Percentiles rank a stretch among this genome's conserved stretches.
Conservation (phyloP, 2,797 vertebrate species). For the Carapus acus region DNA sequence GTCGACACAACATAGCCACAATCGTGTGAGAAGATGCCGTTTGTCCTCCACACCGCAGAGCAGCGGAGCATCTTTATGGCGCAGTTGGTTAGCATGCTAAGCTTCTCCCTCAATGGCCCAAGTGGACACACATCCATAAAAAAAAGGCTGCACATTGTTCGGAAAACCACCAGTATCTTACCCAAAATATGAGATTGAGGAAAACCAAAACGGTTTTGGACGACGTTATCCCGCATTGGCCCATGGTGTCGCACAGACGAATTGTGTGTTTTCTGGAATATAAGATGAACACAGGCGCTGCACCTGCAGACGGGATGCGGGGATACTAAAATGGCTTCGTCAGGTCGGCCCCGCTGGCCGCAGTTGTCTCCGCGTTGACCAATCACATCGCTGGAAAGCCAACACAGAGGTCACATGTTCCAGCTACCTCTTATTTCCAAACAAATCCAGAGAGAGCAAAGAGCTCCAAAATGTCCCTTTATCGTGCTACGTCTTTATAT, state of each 20-base stretch:
- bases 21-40: neutral
- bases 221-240: slow-evolving; percentile 96
- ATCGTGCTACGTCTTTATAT: no score
- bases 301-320: slow-evolving; percentile 57
- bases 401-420: slow-evolving; percentile 39
- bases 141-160: slow-evolving; percentile 42
- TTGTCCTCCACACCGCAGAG: neutral
- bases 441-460: slow-evolving; percentile 29
- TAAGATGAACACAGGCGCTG: slow-evolving; percentile 26
- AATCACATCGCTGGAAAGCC: slow-evolving; percentile 34
- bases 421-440: slow-evolving; percentile 43
- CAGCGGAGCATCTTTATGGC: slow-evolving; percentile 48
- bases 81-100: slow-evolving; percentile 56
- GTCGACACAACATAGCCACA: neutral
- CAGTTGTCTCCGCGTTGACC: slow-evolving; percentile 44
- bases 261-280: slow-evolving; percentile 17
- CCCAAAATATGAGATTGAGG: slow-evolving; percentile 98
- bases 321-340: slow-evolving; percentile 72
- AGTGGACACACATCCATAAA: slow-evolving; percentile 3
- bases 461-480: no score
- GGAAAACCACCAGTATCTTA: slow-evolving; percentile 62
- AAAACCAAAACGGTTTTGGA: slow-evolving; percentile 98
- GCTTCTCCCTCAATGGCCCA: slow-evolving; percentile 35
- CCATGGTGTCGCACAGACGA: slow-evolving; percentile 68
- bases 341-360: slow-evolving; percentile 37